Evolutionary conservation across 2,888 invertebrate species (phyloP), one percentile per base, ranked within the genome.

Genomic region (Melieria picta): DNA sequence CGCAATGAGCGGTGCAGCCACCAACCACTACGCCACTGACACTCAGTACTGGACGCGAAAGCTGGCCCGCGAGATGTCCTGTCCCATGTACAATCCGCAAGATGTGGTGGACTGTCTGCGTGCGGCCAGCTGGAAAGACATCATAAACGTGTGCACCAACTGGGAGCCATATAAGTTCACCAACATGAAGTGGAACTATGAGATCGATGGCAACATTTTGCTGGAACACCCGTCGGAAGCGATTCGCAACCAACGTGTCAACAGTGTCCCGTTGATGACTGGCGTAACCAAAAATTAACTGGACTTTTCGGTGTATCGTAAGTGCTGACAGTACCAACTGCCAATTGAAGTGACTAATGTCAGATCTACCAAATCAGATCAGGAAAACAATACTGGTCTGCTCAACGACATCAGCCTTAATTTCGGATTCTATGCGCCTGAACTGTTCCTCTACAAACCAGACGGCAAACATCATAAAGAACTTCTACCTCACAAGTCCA

Each of bases 131-230:
- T 84, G 81, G 80, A 62, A 81, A 56, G 75, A 69, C 3, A 80
- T 85, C 7, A 71, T 83, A 1, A 74, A 77, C 10, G 70, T 80
- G 4, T 79, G 79, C 50, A n/a, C 65, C 5, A 58, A 69, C 0
- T 84, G 84, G 84, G 79, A 81, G 45, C 76, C 78, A 0, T 81
- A 80, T 66, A 70, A 69, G 55, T 78, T 84, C 42, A 47, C 77
- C 4, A 80, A 81, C 45, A 80, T 83, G 79, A 81, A 83, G 62
- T 85, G 85, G 85, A 81, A 81, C 74, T 85, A 80, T 66, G 90
- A 92, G 10, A 87, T 92, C 7, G 92, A 92, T 81, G 90, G 90
- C 0, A 87, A 90, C 73, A 92, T 92, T 81, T 80, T 93, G 48
- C 74, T 87, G 0, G 87, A 86, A 0, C 88, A 90, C 77, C 92